Evolutionary conservation across 2,888 invertebrate genomes (phyloP), one percentile per base, ranked within the genome.

Genomic region (Zootermopsis nevadensis): DNA sequence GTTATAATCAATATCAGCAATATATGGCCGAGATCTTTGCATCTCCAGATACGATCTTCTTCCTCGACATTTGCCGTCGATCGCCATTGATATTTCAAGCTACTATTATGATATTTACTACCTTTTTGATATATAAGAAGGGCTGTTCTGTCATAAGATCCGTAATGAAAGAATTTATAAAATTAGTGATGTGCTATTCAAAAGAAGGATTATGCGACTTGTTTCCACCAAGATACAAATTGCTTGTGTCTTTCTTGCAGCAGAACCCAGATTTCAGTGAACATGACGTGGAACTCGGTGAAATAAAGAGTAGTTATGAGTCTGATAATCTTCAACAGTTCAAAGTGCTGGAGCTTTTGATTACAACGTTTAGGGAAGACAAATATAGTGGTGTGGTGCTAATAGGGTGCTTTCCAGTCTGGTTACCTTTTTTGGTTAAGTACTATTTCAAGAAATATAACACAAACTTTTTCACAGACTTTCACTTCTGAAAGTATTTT

Each of bases 21-120:
- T 12, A 69, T 30, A 1, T 69, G 12, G 30, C 1, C 30, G 33
- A 69, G 2, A 33, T 69, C 6, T 69, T 69, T 31, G 27, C n/a
- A 24, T n/a, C 35, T 38, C 35, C 38, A 74, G 74, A 74, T 10
- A 35, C 10, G 19, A 74, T 74, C n/a, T 38, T 12, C 27, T 74
- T 74, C 12, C 22, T 74, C 22, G 38, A 74, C 6, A n/a, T 74
- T n/a, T 74, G 74, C 24, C 74, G 74, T 24, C 10, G 24, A 19
- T 74, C 74, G 24, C 35, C 74, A n/a, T 22, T 74, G 10, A 38
- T 74, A 38, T 74, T 74, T 74, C 74, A 74, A 74, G 74, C 31
- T 33, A 38, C 35, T 12, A 15, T 74, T 8, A 33, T 22, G 22
- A 74, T n/a, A 74, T 35, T 74, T 22, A n/a, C 74, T n/a, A 35